Evolutionary conservation across 2,113 vertebrate species (phyloP).

Genomic region (Etia nguti): DNA sequence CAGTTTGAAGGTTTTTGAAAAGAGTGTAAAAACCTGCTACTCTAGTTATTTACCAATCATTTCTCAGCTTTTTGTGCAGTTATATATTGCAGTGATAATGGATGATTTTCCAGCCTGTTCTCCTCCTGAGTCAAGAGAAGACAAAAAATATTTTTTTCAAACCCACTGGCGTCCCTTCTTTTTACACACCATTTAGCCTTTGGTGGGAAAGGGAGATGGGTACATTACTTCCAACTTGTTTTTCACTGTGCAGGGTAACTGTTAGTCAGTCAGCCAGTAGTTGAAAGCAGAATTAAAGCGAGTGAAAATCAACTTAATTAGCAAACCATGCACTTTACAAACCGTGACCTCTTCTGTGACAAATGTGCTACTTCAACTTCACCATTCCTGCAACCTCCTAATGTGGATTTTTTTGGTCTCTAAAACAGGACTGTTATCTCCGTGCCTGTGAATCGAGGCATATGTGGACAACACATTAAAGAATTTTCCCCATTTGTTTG

Average conservation of each 20-base stretch:
- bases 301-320: neutral
- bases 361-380: neutral
- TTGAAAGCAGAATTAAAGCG: neutral
- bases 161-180: too few relatives aligned
- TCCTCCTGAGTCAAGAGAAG: too few relatives aligned
- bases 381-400: neutral
- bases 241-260: neutral
- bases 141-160: too few relatives aligned
- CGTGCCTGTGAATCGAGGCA: neutral
- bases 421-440: neutral
- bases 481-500: neutral
- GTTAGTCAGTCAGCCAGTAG: neutral
- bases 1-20: neutral
- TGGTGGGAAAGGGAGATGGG: too few relatives aligned
- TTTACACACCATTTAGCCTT: too few relatives aligned
- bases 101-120: neutral
- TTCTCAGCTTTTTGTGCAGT: neutral
- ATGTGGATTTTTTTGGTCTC: neutral
- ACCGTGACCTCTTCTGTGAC: neutral
- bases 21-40: rapidly evolving
- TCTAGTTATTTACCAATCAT: neutral
- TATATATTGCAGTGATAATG: neutral
- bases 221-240: too few relatives aligned
- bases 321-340: neutral
- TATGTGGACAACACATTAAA: neutral